Evolutionary conservation across 1,140 invertebrate species (phyloP).

Genomic region (Macrobrachium rosenbergii): DNA sequence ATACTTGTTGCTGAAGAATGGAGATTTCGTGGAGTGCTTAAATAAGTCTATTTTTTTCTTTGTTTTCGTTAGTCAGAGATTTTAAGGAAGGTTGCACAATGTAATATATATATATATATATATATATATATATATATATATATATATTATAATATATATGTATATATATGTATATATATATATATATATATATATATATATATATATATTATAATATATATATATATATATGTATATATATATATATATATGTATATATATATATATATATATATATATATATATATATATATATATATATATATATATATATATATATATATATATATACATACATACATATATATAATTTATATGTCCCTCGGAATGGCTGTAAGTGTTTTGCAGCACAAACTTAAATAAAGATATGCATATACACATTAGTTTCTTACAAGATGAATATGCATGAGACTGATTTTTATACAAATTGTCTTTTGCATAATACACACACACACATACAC

Average conservation of each 20-base stretch:
- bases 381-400: too few relatives aligned
- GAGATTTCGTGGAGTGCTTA: too few relatives aligned
- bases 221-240: constrained; percentile 11
- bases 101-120: too few relatives aligned
- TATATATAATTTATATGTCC: constrained; percentile 4
- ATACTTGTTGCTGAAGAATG: too few relatives aligned
- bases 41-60: too few relatives aligned
- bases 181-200: constrained; percentile 22
- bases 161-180: constrained; percentile 18
- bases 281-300: constrained; percentile 22
- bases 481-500: too few relatives aligned
- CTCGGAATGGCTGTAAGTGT: too few relatives aligned
- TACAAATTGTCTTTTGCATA: too few relatives aligned
- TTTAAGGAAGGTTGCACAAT: neutral
- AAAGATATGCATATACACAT: too few relatives aligned
- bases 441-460: too few relatives aligned
- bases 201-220: neutral
- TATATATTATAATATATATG: neutral
- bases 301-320: constrained; percentile 16
- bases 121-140: neutral
- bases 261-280: constrained; percentile 22
- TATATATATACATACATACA: neutral
- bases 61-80: too few relatives aligned
- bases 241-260: constrained; percentile 16
- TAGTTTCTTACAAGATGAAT: too few relatives aligned